A percentile compares a stretch with the other conserved stretches of the same genome.
Conservation (phyloP, 1,140 invertebrate species). For the Caenorhabditis briggsae region DNA sequence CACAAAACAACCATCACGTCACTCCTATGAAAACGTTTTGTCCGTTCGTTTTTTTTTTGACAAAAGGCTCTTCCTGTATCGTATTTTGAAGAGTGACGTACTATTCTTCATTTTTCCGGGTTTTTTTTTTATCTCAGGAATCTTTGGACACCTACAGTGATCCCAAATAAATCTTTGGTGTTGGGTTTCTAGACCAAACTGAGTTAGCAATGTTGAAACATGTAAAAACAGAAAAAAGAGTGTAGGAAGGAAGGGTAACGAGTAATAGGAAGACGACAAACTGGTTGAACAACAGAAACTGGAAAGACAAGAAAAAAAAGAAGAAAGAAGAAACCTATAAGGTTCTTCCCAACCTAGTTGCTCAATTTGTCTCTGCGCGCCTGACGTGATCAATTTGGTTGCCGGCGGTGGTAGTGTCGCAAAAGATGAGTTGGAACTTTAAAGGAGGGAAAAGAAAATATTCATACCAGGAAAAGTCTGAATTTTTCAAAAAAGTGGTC, state of each 20-base stretch:
- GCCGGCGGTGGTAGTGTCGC: neutral
- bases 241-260: slow-evolving; percentile 28
- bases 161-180: slow-evolving; percentile 30
- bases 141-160: neutral
- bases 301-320: neutral
- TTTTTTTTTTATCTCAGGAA: no score
- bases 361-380: neutral
- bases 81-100: no score
- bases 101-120: no score
- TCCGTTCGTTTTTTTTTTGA: no score
- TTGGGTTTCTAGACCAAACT: neutral
- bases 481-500: slow-evolving; percentile 9
- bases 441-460: neutral
- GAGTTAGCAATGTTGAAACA: slow-evolving; percentile 35
- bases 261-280: slow-evolving; percentile 41
- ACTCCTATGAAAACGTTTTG: slow-evolving; percentile 2
- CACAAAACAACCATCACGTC: neutral
- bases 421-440: neutral
- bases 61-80: no score
- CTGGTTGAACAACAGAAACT: slow-evolving; percentile 14
- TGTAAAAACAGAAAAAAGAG: slow-evolving; percentile 20
- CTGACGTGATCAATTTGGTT: slow-evolving; percentile 32
- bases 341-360: slow-evolving; percentile 37
- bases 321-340: slow-evolving; percentile 41
- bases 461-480: slow-evolving; percentile 12